A percentile compares a stretch with the other conserved stretches of the same genome.
These are phyloP conservation scores for Oreotrochilus melanogaster DNA, from an alignment of 2,113 vertebrate species.

Conservation along the genomic window DNA sequence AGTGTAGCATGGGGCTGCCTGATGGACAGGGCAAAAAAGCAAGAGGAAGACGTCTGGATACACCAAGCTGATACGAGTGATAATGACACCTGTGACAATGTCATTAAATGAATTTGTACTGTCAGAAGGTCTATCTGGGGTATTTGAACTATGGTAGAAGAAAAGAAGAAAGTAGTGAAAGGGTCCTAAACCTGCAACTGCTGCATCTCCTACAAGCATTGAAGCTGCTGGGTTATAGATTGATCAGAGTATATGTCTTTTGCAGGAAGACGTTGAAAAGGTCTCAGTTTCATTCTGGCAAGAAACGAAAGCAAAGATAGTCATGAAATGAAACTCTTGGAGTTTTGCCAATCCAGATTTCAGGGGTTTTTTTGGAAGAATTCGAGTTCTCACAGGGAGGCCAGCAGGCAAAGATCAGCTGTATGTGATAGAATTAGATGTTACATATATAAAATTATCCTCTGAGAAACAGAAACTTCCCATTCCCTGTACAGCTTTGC, in stretches of 20 bases:
- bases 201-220: neutral
- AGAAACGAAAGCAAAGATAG: neutral
- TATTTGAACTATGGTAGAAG: neutral
- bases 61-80: neutral
- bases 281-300: neutral
- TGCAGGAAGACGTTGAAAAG: neutral
- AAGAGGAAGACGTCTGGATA: constrained; percentile 38
- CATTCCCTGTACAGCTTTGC: neutral
- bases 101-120: neutral
- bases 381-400: neutral
- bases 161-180: neutral
- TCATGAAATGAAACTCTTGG: neutral
- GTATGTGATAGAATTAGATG: constrained; percentile 15
- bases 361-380: neutral
- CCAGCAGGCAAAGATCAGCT: constrained; percentile 34
- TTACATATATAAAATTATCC: neutral
- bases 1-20: neutral
- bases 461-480: neutral
- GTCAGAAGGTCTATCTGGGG: neutral
- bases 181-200: neutral
- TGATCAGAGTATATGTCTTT: neutral
- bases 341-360: neutral
- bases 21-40: constrained; percentile 5
- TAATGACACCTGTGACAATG: neutral
- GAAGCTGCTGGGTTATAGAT: neutral